Evolutionary conservation across 2,113 vertebrate genomes (phyloP).

Genomic region (Rhinoptilus africanus): DNA sequence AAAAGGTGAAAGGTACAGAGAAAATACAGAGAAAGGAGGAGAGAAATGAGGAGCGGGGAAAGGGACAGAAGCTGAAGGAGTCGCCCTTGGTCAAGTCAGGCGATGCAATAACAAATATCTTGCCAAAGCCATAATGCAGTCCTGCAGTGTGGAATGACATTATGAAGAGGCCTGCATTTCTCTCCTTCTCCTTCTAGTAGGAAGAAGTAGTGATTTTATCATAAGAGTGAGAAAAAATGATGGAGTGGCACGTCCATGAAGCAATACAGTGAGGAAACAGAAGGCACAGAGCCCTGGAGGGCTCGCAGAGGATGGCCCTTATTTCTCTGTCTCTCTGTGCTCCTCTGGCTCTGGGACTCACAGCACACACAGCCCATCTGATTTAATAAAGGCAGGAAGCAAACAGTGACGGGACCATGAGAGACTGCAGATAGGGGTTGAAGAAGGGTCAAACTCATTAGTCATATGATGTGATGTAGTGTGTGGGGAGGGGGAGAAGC

Average conservation of each 20-base stretch:
- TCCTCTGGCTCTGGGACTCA: conserved; percentile 20
- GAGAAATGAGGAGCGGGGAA: neutral
- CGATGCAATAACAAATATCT: neutral
- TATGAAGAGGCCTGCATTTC: neutral
- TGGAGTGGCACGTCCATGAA: neutral
- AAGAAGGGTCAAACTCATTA: conserved; percentile 63
- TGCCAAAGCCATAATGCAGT: neutral
- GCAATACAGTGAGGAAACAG: neutral
- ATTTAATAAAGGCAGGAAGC: conserved; percentile 65
- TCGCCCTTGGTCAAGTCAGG: neutral
- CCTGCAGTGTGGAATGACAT: neutral
- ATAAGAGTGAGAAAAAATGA: neutral
- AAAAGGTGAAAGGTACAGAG: neutral
- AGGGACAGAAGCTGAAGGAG: neutral
- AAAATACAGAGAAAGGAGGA: neutral
- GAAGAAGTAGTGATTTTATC: conserved; percentile 11
- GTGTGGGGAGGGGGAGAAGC: conserved; percentile 28
- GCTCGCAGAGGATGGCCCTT: neutral
- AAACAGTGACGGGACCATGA: conserved; percentile 33
- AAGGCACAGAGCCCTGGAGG: neutral
- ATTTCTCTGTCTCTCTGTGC: conserved; percentile 28
- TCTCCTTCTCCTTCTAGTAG: neutral
- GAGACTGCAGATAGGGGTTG: conserved; percentile 60
- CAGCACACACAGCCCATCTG: conserved; percentile 39
- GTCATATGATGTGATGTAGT: conserved; percentile 39